phyloP scores from a whole-genome alignment of 2,888 invertebrate species.

The Campoplex capitator region DNA sequence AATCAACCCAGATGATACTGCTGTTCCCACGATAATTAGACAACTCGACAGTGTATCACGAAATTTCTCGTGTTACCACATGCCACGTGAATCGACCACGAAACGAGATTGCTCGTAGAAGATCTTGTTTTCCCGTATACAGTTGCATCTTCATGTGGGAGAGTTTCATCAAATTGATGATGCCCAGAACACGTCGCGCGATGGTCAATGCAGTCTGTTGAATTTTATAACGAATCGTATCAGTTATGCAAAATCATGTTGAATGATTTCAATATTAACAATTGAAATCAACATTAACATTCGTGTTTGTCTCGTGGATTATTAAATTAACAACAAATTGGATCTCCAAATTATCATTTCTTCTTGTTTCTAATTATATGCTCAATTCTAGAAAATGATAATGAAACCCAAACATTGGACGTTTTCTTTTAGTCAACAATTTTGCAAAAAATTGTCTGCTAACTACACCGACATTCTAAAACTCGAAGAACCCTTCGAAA shows the following conservation, averaged over 20 bases:
- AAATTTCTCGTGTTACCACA: conserved; percentile 4
- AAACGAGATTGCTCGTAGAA: not conserved
- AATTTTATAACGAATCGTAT: not conserved
- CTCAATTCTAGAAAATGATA: no score
- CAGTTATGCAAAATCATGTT: not conserved
- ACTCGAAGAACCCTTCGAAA: not conserved
- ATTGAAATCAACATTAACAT: no score
- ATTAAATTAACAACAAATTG: no score
- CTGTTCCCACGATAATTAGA: conserved; percentile 47
- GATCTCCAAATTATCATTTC: no score
- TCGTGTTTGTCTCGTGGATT: no score
- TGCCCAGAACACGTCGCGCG: not conserved
- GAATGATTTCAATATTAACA: no score
- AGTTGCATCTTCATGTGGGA: not conserved
- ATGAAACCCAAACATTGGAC: no score
- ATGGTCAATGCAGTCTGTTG: no score
- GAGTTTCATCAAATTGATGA: not conserved
- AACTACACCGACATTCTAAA: not conserved
- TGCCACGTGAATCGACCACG: not conserved
- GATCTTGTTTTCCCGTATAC: not conserved
- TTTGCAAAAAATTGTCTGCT: no score
- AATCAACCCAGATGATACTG: not conserved
- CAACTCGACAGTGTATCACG: conserved; percentile 28
- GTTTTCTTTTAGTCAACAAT: no score
- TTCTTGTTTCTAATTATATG: no score